A percentile compares a stretch with the other conserved stretches of the same genome.
phyloP scores from a whole-genome alignment of 2,888 invertebrate genomes.

The Corbicula japonica region DNA sequence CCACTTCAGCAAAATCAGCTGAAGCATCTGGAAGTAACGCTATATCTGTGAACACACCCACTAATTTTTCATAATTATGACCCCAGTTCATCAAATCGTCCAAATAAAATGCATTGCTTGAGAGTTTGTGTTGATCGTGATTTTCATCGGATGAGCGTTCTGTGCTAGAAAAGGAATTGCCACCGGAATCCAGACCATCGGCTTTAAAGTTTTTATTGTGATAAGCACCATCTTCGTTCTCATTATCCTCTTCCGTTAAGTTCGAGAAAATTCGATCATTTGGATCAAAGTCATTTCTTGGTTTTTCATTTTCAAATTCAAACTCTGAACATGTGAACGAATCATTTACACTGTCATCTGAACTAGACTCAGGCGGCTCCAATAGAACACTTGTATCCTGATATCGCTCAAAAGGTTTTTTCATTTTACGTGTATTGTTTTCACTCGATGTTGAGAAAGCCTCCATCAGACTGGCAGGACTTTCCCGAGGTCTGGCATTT shows the following conservation, averaged over 20 bases:
- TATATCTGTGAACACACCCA: slow-evolving; percentile 98
- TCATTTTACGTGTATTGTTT: slow-evolving; percentile 76
- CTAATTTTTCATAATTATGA: slow-evolving; percentile 97
- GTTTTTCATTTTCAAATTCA: slow-evolving; percentile 93
- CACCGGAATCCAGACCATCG: slow-evolving; percentile 97
- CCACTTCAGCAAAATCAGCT: slow-evolving; percentile 63
- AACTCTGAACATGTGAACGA: slow-evolving; percentile 99
- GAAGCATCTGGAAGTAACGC: slow-evolving; percentile 95
- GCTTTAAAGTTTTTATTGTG: slow-evolving; percentile 87
- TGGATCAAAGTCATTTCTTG: slow-evolving; percentile 78
- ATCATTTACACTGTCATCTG: slow-evolving; percentile 97
- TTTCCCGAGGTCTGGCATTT: slow-evolving; percentile 93
- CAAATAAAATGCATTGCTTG: slow-evolving; percentile 93
- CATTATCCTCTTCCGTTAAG: slow-evolving; percentile 85
- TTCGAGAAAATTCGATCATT: slow-evolving; percentile 89
- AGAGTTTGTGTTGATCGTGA: slow-evolving; percentile 58
- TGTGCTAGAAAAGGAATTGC: slow-evolving; percentile 95
- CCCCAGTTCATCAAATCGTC: slow-evolving; percentile 98
- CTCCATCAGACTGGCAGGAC: slow-evolving; percentile 96
- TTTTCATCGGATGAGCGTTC: slow-evolving; percentile 95
- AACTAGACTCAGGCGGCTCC: slow-evolving; percentile 86
- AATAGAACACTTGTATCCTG: slow-evolving; percentile 84
- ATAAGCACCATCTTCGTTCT: slow-evolving; percentile 78
- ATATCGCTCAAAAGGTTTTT: slow-evolving; percentile 67
- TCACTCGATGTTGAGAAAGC: slow-evolving; percentile 93